These are phyloP conservation scores for Gambusia yucatana DNA, from an alignment of 2,797 vertebrate genomes.

Conservation along the genomic window DNA sequence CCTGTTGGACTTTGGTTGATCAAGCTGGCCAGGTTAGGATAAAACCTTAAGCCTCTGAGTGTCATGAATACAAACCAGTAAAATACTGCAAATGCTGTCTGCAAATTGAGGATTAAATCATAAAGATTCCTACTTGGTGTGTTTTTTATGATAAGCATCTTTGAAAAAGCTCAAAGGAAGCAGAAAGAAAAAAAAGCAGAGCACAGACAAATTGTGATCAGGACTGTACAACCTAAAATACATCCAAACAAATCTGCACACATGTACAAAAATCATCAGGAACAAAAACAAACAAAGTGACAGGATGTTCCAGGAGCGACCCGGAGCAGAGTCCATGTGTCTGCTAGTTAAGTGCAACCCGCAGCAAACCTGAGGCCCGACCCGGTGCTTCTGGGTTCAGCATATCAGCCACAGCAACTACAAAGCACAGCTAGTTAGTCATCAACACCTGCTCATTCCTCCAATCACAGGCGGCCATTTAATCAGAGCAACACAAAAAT, in stretches of 20 bases:
- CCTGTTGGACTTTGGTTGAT: background rate
- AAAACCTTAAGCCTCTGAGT: background rate
- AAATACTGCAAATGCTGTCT: background rate
- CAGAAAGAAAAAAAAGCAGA: conserved; percentile 1
- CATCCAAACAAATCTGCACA: conserved; percentile 52
- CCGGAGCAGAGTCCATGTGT: conserved; percentile 34
- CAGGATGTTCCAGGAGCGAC: conserved; percentile 3
- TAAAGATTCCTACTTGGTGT: background rate
- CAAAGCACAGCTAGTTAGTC: conserved; percentile 52
- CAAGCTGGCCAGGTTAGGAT: background rate
- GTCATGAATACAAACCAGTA: background rate
- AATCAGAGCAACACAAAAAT: conserved; percentile 9
- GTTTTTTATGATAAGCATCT: background rate
- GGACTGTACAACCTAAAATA: conserved; percentile 54
- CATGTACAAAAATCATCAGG: conserved; percentile 55
- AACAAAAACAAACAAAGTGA: conserved; percentile 38
- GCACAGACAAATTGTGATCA: conserved; percentile 39
- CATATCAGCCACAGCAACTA: conserved; percentile 11
- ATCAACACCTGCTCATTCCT: conserved; percentile 21
- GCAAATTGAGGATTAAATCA: background rate
- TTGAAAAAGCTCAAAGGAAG: conserved; percentile 11
- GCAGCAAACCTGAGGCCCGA: conserved; percentile 32
- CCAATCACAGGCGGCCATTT: conserved; percentile 9
- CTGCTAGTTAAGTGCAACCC: conserved; percentile 45
- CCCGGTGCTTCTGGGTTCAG: conserved; percentile 8